phyloP scores from a whole-genome alignment of 2,797 vertebrate genomes.

The Gila robusta region DNA sequence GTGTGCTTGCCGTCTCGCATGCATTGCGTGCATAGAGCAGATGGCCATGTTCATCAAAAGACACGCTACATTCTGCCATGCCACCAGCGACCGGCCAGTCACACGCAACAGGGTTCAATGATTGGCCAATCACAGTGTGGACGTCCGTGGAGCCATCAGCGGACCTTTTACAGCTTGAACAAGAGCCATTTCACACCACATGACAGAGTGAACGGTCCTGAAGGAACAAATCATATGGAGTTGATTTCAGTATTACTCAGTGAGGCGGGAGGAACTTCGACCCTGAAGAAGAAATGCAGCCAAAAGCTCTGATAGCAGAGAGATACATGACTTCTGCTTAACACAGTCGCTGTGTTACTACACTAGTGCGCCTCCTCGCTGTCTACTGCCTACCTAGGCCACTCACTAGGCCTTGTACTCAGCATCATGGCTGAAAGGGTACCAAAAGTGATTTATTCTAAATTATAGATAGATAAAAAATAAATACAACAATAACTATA shows the following conservation, averaged over 20 bases:
- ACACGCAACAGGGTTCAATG: constrained; percentile 15
- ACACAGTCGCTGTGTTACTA: neutral
- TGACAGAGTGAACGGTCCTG: constrained; percentile 22
- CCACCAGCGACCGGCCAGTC: constrained; percentile 14
- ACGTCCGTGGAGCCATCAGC: constrained; percentile 30
- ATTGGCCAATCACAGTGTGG: constrained; percentile 34
- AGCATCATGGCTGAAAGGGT: neutral
- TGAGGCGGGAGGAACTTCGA: constrained; percentile 34
- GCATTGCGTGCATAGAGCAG: constrained; percentile 21
- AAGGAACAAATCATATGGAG: constrained; percentile 36
- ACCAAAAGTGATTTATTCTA: neutral
- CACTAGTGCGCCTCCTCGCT: neutral
- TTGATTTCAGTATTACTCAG: constrained; percentile 39
- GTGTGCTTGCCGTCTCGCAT: neutral
- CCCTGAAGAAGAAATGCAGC: constrained; percentile 26
- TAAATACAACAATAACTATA: neutral
- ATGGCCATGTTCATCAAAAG: constrained; percentile 34
- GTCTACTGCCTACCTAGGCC: neutral
- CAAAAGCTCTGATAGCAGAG: constrained; percentile 27
- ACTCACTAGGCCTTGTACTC: neutral
- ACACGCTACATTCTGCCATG: constrained; percentile 16
- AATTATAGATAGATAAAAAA: neutral
- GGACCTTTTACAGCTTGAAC: constrained; percentile 45
- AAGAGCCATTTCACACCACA: constrained; percentile 46
- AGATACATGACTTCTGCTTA: constrained; percentile 14